Base-by-base conservation (phyloP, 2,797 vertebrate genomes). In the Cossypha niveicapilla region DNA sequence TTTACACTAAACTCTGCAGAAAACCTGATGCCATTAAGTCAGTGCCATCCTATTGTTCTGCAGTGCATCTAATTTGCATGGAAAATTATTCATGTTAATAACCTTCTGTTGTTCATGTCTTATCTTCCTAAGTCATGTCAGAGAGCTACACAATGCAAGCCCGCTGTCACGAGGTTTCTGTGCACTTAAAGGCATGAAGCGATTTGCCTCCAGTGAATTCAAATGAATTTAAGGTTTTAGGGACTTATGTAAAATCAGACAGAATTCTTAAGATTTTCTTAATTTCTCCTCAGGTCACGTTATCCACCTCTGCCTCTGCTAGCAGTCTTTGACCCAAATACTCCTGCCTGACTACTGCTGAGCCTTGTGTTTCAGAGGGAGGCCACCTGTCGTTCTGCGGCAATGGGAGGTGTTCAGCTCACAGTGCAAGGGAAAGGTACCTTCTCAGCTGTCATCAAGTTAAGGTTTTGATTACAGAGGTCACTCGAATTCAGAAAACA, bases 31-130 rank as follows among this genome's bases (percentile, higher is more conserved):
- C 73, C 42, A 34, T 80, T 80, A 90, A 89, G 45, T 54, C 63
- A 24, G 58, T 83, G 39, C 75, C 54, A 75, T 66, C 30, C n/a
- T 22, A 78, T 78, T 94, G 75, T 94, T 91, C 62, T 51, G 62
- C 6, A 1, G 54, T 72, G 42, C 65, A 90, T 92, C 90, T 51
- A 88, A 88, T 94, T 94, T 93, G 82, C 87, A 94, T 75, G 62
- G 61, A 75, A 88, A 88, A 92, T 94, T 75, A 93, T 75, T 92
- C 93, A 80, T n/a, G 65, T 86, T 94, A 92, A 91, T 89, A 93
- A 86, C 65, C 87, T 53, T 65, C 68, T 61, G 91, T 94, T 96
- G 79, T 96, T 91, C 90, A 6, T 19, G 14, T 84, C 68, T 94
- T 92, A 94, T 92, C 91, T 94, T 83, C 79, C 66, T 58, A 75